These are phyloP conservation scores for Pteronotus mesoamericanus DNA, from an alignment of 2,797 vertebrate genomes.

Conservation along the genomic window DNA sequence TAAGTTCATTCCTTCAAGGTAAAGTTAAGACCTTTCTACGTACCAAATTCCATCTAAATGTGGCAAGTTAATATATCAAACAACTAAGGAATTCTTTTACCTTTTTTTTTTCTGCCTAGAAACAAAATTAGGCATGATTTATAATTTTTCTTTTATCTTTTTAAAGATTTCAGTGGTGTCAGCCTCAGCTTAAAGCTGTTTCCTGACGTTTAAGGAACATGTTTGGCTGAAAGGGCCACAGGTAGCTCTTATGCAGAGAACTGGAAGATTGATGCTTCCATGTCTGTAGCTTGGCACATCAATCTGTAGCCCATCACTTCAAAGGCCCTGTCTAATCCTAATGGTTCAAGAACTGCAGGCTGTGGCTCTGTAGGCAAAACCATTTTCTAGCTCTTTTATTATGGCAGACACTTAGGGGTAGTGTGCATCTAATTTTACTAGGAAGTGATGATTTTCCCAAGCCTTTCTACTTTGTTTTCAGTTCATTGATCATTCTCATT, in stretches of 20 bases:
- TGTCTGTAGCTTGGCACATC: not conserved
- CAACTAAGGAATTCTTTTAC: not conserved
- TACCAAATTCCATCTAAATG: not conserved
- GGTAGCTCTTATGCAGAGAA: not conserved
- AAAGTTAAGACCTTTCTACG: not conserved
- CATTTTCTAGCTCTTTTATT: not conserved
- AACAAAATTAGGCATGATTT: not conserved
- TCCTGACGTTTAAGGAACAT: not conserved
- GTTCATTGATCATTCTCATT: not conserved
- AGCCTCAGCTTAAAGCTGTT: not conserved
- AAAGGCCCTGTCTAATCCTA: not conserved
- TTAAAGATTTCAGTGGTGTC: not conserved
- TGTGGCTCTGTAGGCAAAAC: not conserved
- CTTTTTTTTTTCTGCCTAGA: not conserved
- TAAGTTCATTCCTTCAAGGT: not conserved
- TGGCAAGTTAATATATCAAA: not conserved
- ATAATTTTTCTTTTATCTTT: not conserved
- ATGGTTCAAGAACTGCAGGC: not conserved
- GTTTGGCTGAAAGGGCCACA: not conserved
- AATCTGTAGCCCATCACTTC: not conserved
- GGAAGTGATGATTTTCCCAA: not conserved
- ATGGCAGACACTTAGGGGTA: not conserved
- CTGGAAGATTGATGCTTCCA: not conserved
- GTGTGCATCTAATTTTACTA: not conserved
- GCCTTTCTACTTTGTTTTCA: not conserved